Percentiles rank a stretch among this genome's conserved stretches.
phyloP scores from a whole-genome alignment of 2,113 vertebrate species.

The Ahaetulla prasina region DNA sequence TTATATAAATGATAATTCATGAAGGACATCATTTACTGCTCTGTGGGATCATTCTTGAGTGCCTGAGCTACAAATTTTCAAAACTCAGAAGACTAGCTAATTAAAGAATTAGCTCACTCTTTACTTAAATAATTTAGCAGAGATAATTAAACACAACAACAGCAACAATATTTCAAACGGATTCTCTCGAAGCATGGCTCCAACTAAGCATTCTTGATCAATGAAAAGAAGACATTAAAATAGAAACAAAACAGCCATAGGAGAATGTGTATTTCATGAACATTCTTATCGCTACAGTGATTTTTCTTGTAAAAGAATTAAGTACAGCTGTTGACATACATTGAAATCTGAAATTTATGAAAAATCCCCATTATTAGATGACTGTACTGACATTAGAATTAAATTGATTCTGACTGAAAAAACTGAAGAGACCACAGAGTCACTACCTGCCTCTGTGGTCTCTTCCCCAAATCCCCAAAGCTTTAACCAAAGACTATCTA shows the following conservation, averaged over 20 bases:
- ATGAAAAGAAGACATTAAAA: background rate
- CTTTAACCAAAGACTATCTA: too few relatives aligned
- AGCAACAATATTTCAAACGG: background rate
- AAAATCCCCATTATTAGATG: background rate
- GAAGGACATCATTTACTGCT: constrained; percentile 23
- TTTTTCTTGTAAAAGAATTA: background rate
- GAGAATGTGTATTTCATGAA: background rate
- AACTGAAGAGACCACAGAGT: too few relatives aligned
- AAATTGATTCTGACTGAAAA: too few relatives aligned
- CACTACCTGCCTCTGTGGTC: too few relatives aligned
- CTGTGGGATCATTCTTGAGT: background rate
- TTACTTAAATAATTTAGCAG: constrained; percentile 18
- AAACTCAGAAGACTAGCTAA: constrained; percentile 13
- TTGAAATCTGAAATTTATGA: background rate
- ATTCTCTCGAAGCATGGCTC: constrained; percentile 7
- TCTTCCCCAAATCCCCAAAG: too few relatives aligned
- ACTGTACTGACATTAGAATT: background rate
- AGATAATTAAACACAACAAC: constrained; percentile 26
- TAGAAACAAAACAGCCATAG: background rate
- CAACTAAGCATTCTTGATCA: constrained; percentile 15
- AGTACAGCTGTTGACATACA: background rate
- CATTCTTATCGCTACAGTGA: background rate
- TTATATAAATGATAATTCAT: background rate
- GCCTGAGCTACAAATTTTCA: background rate
- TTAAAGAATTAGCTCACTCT: constrained; percentile 20